Evolutionary conservation across 2,113 vertebrate genomes (phyloP).

Genomic region (Pseudolaguvia tuberculata): DNA sequence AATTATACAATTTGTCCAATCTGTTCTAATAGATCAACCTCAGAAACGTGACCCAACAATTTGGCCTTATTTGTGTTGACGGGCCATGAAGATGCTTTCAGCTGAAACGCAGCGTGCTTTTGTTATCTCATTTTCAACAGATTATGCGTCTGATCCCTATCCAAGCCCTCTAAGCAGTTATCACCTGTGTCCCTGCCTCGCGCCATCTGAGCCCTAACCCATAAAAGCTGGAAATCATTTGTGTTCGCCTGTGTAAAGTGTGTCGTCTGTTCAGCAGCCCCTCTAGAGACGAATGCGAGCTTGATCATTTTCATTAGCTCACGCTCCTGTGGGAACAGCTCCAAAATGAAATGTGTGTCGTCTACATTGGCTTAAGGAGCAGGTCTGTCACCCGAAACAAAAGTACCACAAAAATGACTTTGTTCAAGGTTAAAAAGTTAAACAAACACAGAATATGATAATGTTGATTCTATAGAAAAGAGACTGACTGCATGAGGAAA

Average conservation of each 20-base stretch:
- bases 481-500: neutral
- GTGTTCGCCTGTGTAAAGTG: conserved; percentile 47
- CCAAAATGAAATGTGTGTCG: conserved; percentile 45
- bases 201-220: conserved; percentile 47
- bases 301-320: conserved; percentile 53
- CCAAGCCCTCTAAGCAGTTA: conserved; percentile 33
- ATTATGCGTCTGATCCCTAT: conserved; percentile 18
- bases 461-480: neutral
- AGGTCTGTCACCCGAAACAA: conserved; percentile 1
- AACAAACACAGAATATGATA: neutral
- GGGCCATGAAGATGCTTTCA: neutral
- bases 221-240: conserved; percentile 53
- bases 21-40: neutral
- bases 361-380: conserved; percentile 28
- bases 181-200: conserved; percentile 35
- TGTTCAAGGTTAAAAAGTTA: conserved; percentile 11
- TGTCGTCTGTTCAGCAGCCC: conserved; percentile 44
- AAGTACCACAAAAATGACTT: neutral
- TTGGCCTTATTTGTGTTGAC: conserved; percentile 8
- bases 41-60: neutral
- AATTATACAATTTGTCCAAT: neutral
- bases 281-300: conserved; percentile 45
- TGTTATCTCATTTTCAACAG: conserved; percentile 28
- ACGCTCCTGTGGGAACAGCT: conserved; percentile 20
- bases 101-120: conserved; percentile 25